Base-by-base conservation (phyloP, 2,113 vertebrate genomes). In the Sturnus vulgaris region DNA sequence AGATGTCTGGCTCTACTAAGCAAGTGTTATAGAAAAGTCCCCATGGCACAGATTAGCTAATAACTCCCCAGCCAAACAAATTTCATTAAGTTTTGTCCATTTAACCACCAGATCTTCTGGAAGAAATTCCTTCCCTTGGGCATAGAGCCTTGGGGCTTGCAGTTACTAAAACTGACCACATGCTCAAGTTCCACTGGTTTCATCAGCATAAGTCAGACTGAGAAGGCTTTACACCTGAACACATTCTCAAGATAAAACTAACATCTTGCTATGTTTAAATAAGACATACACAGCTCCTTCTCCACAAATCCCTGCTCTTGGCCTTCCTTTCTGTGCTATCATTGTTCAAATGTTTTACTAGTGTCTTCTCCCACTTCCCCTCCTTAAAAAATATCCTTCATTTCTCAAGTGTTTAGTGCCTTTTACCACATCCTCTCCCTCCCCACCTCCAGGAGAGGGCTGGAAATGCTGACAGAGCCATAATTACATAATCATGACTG, bases 391-490 rank as follows among this genome's bases (percentile, higher is more conserved):
- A 57, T 10, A 75, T 15, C 44, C 33, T 39, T 12, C 5, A 3
- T 86, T 83, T 95, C 49, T 78, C 23, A 66, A 71, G 59, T 73
- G 44, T 47, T 90, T 55, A 37, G 69, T 70, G 65, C 53, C 39
- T 90, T 70, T 82, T 25, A 82, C 84, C 93, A 90, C 87, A 91
- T 95, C 84, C 78, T 60, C 68, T 88, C 81, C 72, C 28, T 66
- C 24, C 52, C 61, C 66, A 71, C 33, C n/a, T 73, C 82, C 63
- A 83, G 80, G 49, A 93, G 59, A 60, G 35, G 73, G 42, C 49
- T 96, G 87, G 92, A 97, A 97, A 96, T 16, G 85, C 82, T 93
- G 90, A 97, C 95, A 83, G 42, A 93, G 56, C 39, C 82, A 46
- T 66, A 95, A 86, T 82, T 85, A 91, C 60, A 87, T 65, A 89